Conservation (phyloP, 2,113 vertebrate species). For the Paraplagusia blochii region DNA sequence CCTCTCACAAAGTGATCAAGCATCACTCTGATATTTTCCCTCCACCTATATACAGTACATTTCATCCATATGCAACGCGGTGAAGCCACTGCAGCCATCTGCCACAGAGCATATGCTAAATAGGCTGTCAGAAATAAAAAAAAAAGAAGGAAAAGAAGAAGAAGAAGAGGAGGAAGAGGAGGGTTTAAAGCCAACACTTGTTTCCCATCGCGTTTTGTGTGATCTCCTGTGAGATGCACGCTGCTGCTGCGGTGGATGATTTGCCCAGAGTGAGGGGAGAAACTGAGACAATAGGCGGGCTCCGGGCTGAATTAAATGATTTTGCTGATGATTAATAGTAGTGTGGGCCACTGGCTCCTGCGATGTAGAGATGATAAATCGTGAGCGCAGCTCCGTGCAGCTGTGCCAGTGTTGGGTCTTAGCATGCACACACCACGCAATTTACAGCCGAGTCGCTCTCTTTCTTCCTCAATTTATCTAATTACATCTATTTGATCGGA, state of each 20-base stretch:
- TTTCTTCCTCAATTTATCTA: constrained; percentile 71
- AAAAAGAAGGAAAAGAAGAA: neutral
- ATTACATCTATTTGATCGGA: constrained; percentile 69
- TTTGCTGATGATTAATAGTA: constrained; percentile 78
- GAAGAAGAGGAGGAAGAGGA: neutral
- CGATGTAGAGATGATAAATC: constrained; percentile 77
- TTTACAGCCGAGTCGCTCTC: constrained; percentile 68
- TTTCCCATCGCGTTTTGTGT: constrained; percentile 35
- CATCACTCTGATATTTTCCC: constrained; percentile 3
- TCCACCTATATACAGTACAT: constrained; percentile 9
- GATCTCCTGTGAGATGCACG: constrained; percentile 53
- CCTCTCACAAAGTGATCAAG: constrained; percentile 15
- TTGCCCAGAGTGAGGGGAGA: constrained; percentile 60
- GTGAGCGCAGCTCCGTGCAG: constrained; percentile 70
- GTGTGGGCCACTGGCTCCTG: constrained; percentile 70
- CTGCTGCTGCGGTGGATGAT: constrained; percentile 61
- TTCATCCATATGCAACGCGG: neutral
- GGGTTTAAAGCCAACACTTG: constrained; percentile 41
- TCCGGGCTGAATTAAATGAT: constrained; percentile 74
- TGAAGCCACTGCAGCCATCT: constrained; percentile 27
- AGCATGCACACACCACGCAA: constrained; percentile 68
- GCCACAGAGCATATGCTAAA: constrained; percentile 20
- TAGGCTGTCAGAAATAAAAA: constrained; percentile 11
- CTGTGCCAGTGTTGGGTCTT: constrained; percentile 72
- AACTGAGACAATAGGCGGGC: constrained; percentile 73